Conservation (phyloP, 2,797 vertebrate species). For the Urophycis tenuis region DNA sequence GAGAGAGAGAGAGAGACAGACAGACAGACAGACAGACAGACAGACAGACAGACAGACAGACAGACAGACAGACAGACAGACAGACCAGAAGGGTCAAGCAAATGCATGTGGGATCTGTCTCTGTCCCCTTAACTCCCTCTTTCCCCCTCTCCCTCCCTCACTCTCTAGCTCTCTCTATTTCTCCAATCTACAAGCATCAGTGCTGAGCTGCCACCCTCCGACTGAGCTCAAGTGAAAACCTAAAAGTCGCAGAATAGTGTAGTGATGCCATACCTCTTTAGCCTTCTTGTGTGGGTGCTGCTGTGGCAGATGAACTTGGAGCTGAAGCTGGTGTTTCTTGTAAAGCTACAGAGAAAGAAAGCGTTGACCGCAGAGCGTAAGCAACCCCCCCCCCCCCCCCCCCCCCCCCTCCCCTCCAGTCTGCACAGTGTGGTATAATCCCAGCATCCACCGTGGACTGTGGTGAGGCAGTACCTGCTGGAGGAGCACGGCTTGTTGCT, state of each 20-base stretch:
- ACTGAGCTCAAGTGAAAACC: background rate
- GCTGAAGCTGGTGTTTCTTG: constrained; percentile 92
- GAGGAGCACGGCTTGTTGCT: constrained; percentile 86
- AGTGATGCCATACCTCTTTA: constrained; percentile 73
- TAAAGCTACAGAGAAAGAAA: constrained; percentile 72
- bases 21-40: background rate
- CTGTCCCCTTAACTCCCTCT: background rate
- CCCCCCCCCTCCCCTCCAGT: too few species aligned
- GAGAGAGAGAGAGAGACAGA: background rate
- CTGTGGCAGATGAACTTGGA: constrained; percentile 89
- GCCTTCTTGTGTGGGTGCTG: constrained; percentile 77
- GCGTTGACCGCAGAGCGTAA: background rate
- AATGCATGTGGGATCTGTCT: background rate
- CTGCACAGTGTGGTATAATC: too few species aligned
- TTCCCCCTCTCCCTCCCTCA: too few species aligned
- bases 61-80: background rate
- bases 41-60: background rate
- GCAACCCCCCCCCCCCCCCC: too few species aligned
- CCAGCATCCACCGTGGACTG: background rate
- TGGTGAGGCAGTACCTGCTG: constrained; percentile 79
- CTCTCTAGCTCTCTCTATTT: background rate
- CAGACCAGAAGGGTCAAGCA: background rate
- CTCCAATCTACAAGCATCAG: background rate
- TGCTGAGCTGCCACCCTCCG: background rate
- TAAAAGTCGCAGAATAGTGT: background rate